phyloP scores from a whole-genome alignment of 2,113 vertebrate species.

The Gallinago paraguaiae region DNA sequence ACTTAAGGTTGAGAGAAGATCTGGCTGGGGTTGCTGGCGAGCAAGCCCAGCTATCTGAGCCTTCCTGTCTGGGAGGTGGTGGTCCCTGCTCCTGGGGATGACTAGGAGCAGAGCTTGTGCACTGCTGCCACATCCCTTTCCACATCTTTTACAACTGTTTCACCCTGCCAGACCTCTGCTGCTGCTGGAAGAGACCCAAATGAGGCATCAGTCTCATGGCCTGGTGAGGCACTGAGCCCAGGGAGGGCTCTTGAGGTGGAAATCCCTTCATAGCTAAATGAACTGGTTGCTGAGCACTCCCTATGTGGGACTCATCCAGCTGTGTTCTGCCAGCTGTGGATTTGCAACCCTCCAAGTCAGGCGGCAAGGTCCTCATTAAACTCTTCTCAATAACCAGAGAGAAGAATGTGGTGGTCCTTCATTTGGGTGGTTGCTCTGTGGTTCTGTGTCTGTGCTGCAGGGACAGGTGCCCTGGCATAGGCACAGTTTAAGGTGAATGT shows the following conservation, averaged over 20 bases:
- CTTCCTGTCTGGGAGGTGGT: not conserved
- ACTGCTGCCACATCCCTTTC: not conserved
- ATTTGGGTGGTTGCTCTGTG: not conserved
- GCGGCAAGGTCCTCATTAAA: not conserved
- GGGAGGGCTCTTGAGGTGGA: not conserved
- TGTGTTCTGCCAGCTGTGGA: not conserved
- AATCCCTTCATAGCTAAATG: not conserved
- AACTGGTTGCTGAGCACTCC: not conserved
- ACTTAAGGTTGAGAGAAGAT: not conserved
- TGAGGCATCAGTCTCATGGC: not conserved
- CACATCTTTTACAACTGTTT: not conserved
- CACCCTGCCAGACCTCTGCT: not conserved
- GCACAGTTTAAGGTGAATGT: not conserved
- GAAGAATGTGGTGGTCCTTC: not conserved
- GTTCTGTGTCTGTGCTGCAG: not conserved
- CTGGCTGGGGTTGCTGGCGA: not conserved
- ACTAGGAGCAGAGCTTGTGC: not conserved
- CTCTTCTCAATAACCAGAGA: not conserved
- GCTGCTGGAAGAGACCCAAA: not conserved
- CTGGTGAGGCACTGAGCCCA: not conserved
- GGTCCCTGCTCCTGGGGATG: not conserved
- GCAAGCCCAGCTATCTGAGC: not conserved
- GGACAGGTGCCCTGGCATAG: not conserved
- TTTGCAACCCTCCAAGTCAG: not conserved
- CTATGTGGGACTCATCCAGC: not conserved